These are phyloP conservation scores for Thalassaphorura encarpata DNA, from an alignment of 1,140 invertebrate genomes.

Conservation along the genomic window DNA sequence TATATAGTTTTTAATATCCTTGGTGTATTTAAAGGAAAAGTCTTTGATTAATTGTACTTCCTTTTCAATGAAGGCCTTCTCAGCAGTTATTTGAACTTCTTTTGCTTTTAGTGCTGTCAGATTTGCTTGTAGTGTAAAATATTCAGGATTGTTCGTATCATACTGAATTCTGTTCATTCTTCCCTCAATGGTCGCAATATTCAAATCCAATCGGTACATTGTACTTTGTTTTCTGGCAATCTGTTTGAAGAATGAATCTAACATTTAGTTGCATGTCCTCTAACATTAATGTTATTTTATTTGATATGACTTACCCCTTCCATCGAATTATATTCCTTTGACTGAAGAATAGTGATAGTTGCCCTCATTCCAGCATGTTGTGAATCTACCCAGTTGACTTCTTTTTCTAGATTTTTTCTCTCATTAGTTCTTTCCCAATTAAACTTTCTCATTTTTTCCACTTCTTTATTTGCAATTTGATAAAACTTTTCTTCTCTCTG, in stretches of 20 bases:
- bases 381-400: neutral
- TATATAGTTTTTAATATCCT: too few species aligned
- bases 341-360: neutral
- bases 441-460: too few species aligned
- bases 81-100: neutral
- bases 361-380: neutral
- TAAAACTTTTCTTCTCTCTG: too few species aligned
- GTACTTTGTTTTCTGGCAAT: neutral
- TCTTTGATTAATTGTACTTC: neutral
- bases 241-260: neutral
- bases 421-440: neutral
- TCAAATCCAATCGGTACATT: slow-evolving; percentile 2
- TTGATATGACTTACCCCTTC: neutral
- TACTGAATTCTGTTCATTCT: neutral
- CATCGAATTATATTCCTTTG: neutral
- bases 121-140: neutral
- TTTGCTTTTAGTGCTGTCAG: neutral
- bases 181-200: neutral
- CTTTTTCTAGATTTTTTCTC: neutral
- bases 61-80: neutral
- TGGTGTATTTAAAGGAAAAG: neutral
- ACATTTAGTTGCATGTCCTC: neutral
- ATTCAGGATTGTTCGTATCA: neutral
- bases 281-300: neutral
- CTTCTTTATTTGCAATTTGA: too few species aligned